A percentile compares a stretch with the other conserved stretches of the same genome.
phyloP scores from a whole-genome alignment of 2,113 vertebrate genomes.

The Pelecanoides urinatrix region DNA sequence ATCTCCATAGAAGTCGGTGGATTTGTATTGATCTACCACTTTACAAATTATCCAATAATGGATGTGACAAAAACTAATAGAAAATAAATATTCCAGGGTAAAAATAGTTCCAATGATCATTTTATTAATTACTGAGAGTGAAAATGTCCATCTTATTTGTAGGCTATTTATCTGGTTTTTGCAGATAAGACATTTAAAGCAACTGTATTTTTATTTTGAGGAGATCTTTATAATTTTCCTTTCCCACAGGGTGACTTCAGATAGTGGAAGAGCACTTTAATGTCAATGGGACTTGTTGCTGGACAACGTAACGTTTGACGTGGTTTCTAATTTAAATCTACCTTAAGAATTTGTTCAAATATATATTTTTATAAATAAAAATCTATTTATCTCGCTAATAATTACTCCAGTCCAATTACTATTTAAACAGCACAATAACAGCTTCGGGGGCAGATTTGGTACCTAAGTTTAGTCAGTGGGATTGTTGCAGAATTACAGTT shows the following conservation, averaged over 20 bases:
- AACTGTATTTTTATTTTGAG: background rate
- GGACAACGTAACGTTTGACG: background rate
- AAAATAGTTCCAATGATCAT: background rate
- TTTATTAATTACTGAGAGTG: background rate
- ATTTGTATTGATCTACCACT: background rate
- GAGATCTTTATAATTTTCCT: background rate
- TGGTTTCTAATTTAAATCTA: background rate
- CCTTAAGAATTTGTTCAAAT: background rate
- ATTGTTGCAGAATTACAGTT: background rate
- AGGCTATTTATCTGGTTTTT: background rate
- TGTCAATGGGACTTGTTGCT: background rate
- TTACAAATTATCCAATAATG: background rate
- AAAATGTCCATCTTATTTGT: background rate
- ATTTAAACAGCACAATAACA: background rate
- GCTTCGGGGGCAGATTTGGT: background rate
- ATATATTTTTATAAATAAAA: background rate
- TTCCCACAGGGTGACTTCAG: background rate
- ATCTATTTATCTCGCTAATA: background rate
- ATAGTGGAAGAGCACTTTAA: background rate
- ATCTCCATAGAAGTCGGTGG: background rate
- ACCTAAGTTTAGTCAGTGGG: background rate
- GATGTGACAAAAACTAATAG: background rate
- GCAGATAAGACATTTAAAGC: background rate
- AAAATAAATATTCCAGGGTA: background rate
- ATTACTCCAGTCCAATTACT: background rate